Evolutionary conservation across 2,113 vertebrate genomes (phyloP), one percentile per base, ranked within the genome.

Genomic region (Clarias magur): DNA sequence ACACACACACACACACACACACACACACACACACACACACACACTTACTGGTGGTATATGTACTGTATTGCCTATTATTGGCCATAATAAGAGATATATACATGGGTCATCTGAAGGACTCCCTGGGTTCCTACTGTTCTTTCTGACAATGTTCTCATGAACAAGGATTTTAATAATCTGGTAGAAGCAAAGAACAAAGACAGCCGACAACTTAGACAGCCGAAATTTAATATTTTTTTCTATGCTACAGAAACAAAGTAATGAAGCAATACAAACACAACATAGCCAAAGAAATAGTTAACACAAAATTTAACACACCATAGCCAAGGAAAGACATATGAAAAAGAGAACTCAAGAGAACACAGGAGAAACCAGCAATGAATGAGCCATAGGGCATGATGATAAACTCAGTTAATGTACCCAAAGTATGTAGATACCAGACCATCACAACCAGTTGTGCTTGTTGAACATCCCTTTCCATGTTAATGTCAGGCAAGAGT

Each of bases 331-430:
- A 48, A 48, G 48, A 48, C 4, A 48, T 0, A 48, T 92, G 0
- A 97, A 97, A 60, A 97, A 98, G 90, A 99, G 88, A 9, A 96
- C 95, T 87, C 98, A 48, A 5, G 38, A 42, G 3, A 42, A 42
- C 97, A 8, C 94, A 94, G 93, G 94, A 85, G 92, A 97, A 97
- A 21, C 98, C 98, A 0, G 98, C 95, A 4, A 99, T 97, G 67
- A 99, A 94, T 15, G 97, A 91, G 0, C 97, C 98, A 0, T 99
- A 99, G 0, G 97, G 95, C 38, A 92, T 94, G 91, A 99, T 95
- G 97, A 98, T 97, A 94, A 99, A 97, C 92, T 99, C 98, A 0
- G 96, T 97, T 0, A 97, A 91, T 0, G 98, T 97, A 9, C 8
- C 23, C 62, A 63, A 11, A 63, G 62, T 63, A 63, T 63, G 62